Conservation (phyloP, 2,888 invertebrate genomes). For the Drosophila dives region DNA sequence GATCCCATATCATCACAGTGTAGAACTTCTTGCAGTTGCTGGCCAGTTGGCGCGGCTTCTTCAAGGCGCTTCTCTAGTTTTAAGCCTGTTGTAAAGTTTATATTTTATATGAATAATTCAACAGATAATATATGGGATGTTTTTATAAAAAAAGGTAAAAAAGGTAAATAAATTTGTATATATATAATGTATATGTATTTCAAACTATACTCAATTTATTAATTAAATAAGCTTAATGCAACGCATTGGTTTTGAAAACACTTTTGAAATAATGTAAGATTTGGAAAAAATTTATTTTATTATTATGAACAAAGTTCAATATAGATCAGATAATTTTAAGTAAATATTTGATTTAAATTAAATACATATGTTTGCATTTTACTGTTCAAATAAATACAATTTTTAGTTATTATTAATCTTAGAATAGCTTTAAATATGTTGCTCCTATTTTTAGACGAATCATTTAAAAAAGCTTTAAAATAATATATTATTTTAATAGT, state of each 20-base stretch:
- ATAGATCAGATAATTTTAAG: not conserved
- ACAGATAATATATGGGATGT: not conserved
- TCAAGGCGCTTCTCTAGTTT: constrained; percentile 88
- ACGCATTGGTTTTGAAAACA: not conserved
- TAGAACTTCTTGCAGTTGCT: constrained; percentile 87
- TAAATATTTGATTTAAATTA: not conserved
- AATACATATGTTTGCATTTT: too few relatives aligned
- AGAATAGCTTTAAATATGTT: not conserved
- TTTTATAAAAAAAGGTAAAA: not conserved
- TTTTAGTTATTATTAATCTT: not conserved
- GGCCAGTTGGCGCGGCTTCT: constrained; percentile 90
- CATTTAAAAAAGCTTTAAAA: not conserved
- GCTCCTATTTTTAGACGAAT: not conserved
- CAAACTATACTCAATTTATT: not conserved
- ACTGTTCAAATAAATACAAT: too few relatives aligned
- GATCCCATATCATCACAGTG: constrained; percentile 87
- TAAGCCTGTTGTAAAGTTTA: constrained; percentile 75
- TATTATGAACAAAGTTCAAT: not conserved
- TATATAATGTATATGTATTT: not conserved
- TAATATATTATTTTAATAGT: not conserved
- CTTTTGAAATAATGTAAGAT: not conserved
- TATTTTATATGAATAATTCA: not conserved
- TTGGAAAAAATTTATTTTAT: not conserved
- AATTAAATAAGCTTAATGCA: not conserved
- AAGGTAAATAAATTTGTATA: too few relatives aligned